These are phyloP conservation scores for Diceros bicornis DNA, from an alignment of 2,797 vertebrate species.

Conservation along the genomic window DNA sequence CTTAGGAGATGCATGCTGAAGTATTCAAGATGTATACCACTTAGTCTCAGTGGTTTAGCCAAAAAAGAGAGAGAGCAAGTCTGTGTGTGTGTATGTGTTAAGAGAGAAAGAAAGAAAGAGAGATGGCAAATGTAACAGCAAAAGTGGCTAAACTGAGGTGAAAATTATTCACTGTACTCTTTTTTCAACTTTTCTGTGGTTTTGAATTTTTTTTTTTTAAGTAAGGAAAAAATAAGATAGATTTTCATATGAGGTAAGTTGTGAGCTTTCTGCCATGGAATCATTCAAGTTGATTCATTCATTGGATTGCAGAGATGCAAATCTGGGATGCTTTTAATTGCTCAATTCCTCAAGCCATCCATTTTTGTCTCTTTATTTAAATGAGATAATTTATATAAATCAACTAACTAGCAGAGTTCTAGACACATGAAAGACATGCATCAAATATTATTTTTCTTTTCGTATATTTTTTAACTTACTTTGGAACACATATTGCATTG, in stretches of 20 bases:
- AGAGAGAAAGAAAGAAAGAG: background rate
- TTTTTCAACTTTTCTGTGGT: background rate
- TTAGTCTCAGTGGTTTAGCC: background rate
- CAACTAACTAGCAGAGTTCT: background rate
- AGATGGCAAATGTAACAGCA: background rate
- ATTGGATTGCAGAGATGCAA: background rate
- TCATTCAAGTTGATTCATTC: background rate
- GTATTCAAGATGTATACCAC: background rate
- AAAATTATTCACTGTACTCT: background rate
- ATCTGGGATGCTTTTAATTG: background rate
- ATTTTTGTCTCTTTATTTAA: background rate
- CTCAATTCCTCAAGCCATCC: background rate
- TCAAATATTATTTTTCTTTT: background rate
- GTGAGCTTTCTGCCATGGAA: background rate
- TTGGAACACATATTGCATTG: background rate
- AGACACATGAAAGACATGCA: background rate
- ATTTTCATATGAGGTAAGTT: background rate
- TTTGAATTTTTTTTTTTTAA: constrained; percentile 14
- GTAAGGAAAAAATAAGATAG: background rate
- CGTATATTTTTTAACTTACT: background rate
- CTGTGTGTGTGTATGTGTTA: too few relatives aligned
- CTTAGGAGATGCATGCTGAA: background rate
- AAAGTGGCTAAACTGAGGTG: background rate
- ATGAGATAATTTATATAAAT: background rate
- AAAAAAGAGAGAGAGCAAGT: background rate